Conservation (phyloP, 2,797 vertebrate genomes). For the Tapera naevia region DNA sequence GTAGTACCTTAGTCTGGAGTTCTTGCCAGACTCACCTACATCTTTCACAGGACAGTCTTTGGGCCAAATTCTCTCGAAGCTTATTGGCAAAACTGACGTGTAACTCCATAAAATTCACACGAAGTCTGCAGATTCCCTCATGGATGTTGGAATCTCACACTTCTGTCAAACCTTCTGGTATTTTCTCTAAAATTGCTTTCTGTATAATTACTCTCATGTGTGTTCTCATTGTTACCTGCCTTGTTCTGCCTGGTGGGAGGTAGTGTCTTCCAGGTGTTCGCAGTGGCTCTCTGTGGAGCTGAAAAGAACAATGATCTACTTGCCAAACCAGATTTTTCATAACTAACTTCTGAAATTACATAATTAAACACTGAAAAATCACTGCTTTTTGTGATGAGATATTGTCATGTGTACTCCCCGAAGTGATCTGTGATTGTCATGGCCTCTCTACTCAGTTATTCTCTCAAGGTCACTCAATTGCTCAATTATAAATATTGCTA, state of each 20-base stretch:
- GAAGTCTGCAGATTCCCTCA: background rate
- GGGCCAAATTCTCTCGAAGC: background rate
- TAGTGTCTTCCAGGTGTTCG: conserved; percentile 36
- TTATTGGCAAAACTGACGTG: background rate
- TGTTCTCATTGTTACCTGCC: conserved; percentile 45
- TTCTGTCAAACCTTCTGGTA: background rate
- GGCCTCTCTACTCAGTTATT: background rate
- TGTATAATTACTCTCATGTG: conserved; percentile 32
- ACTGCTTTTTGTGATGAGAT: background rate
- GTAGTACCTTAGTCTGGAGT: background rate
- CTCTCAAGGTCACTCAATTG: background rate
- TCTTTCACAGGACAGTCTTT: background rate
- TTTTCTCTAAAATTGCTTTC: conserved; percentile 16
- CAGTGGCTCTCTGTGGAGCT: background rate
- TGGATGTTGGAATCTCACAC: background rate
- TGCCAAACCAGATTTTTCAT: background rate
- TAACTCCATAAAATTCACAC: background rate
- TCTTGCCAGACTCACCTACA: background rate
- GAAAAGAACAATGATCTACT: conserved; percentile 4
- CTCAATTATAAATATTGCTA: background rate
- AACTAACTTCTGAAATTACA: background rate
- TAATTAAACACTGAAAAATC: background rate
- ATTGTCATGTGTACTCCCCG: background rate
- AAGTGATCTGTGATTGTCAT: background rate
- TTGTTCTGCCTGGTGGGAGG: conserved; percentile 33